A percentile compares a stretch with the other conserved stretches of the same genome.
Evolutionary conservation across 2,797 vertebrate genomes (phyloP).

Genomic region (Argya squamiceps): DNA sequence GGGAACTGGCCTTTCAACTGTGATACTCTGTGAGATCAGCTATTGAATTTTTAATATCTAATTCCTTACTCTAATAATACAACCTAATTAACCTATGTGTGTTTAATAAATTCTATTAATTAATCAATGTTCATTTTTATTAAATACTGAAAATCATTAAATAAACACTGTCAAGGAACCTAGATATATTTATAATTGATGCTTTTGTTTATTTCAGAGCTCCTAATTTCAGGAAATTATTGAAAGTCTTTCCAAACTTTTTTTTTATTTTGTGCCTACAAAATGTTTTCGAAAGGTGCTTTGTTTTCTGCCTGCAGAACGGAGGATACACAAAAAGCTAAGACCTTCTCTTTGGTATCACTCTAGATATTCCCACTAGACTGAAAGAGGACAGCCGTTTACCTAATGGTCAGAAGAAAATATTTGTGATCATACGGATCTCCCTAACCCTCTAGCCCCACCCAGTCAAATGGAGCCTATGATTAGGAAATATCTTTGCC

Average conservation of each 20-base stretch:
- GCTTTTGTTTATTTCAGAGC: neutral
- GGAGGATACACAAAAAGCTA: neutral
- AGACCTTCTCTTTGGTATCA: neutral
- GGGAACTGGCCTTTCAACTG: neutral
- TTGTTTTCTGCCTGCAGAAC: neutral
- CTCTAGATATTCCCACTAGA: neutral
- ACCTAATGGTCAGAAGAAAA: neutral
- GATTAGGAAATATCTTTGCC: neutral
- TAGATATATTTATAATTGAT: neutral
- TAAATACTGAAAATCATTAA: conserved; percentile 34
- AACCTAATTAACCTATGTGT: conserved; percentile 30
- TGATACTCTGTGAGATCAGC: neutral
- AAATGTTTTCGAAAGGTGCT: neutral
- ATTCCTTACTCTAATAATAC: conserved; percentile 40
- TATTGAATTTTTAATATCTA: conserved; percentile 42
- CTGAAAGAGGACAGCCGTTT: neutral
- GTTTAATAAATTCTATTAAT: conserved; percentile 18
- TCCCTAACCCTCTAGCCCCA: neutral
- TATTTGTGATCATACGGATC: neutral
- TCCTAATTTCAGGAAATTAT: neutral
- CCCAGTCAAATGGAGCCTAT: neutral
- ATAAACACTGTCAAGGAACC: neutral
- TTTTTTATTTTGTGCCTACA: neutral
- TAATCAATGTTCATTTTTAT: conserved; percentile 30
- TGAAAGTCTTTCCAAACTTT: neutral